These are phyloP conservation scores for Osedax frankpressi DNA, from an alignment of 2,888 invertebrate species.

Conservation along the genomic window DNA sequence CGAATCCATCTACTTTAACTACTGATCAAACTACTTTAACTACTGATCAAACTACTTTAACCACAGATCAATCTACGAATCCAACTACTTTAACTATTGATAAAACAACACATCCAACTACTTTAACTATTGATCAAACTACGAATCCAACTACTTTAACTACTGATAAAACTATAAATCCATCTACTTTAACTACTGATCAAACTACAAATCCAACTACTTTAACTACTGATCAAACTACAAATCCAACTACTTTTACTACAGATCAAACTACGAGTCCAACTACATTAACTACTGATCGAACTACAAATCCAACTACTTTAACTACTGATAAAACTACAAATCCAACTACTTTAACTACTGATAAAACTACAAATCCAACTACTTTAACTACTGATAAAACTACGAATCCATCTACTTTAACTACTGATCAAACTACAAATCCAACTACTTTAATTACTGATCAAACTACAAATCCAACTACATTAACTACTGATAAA, in stretches of 20 bases:
- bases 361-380: not conserved
- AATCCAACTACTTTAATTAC: not conserved
- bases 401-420: not conserved
- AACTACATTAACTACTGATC: not conserved
- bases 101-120: too few species aligned
- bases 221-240: not conserved
- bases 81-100: not conserved
- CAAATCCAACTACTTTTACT: not conserved
- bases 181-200: not conserved
- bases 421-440: not conserved
- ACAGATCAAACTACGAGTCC: not conserved
- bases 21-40: not conserved
- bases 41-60: not conserved
- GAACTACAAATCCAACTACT: not conserved
- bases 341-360: not conserved
- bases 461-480: not conserved
- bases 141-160: not conserved
- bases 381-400: not conserved
- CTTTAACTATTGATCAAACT: not conserved
- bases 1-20: not conserved
- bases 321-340: not conserved
- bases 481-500: not conserved
- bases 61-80: not conserved
- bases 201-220: not conserved
- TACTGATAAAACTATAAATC: not conserved